phyloP scores from a whole-genome alignment of 2,888 invertebrate species.

The Pantelozetes paolii region DNA sequence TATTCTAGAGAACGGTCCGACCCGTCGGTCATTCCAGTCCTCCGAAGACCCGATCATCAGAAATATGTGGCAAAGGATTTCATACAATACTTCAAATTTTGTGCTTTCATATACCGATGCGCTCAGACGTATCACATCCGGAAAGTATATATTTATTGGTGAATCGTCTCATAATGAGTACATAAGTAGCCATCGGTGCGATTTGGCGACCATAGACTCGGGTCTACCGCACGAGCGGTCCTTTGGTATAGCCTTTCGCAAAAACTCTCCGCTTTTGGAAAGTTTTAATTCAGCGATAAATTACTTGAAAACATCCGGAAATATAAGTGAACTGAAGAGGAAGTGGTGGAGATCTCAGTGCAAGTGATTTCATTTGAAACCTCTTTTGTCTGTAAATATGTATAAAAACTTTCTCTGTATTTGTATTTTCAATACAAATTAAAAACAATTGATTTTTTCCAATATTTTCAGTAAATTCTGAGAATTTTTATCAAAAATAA shows the following conservation, averaged over 20 bases:
- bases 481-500: no score
- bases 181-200: slow-evolving; percentile 25
- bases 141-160: slow-evolving; percentile 9
- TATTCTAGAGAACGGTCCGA: slow-evolving; percentile 25
- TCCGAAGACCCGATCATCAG: neutral
- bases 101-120: slow-evolving; percentile 20
- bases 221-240: slow-evolving; percentile 15
- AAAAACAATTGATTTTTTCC: no score
- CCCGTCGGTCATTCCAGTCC: neutral
- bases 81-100: slow-evolving; percentile 13
- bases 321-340: neutral
- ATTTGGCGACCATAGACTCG: slow-evolving; percentile 1
- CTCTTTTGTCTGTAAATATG: no score
- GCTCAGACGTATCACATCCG: slow-evolving; percentile 25
- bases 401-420: no score
- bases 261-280: slow-evolving; percentile 23
- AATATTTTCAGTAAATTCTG: no score
- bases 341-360: slow-evolving; percentile 25
- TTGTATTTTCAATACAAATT: no score
- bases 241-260: neutral
- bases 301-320: slow-evolving; percentile 24
- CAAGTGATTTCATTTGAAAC: neutral
- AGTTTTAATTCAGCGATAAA: slow-evolving; percentile 22
- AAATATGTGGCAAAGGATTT: slow-evolving; percentile 14
- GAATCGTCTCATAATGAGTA: slow-evolving; percentile 26